Conservation (phyloP, 2,888 invertebrate genomes). For the Erpobdella octoculata region DNA sequence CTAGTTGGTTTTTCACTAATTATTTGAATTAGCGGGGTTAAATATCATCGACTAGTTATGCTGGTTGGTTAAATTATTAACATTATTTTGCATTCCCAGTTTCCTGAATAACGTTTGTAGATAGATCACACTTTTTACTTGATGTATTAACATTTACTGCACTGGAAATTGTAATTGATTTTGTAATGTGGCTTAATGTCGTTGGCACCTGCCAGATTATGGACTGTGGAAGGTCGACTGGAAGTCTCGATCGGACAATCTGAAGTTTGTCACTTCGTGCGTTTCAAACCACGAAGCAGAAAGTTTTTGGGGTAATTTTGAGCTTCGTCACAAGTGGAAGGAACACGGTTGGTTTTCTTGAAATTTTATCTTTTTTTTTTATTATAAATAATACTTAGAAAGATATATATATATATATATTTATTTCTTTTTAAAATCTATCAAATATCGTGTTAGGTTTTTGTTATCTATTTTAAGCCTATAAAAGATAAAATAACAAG, state of each 20-base stretch:
- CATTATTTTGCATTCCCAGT: too few species aligned
- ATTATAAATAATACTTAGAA: too few species aligned
- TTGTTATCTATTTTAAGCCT: too few species aligned
- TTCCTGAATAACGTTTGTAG: not conserved
- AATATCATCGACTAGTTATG: not conserved
- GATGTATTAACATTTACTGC: not conserved
- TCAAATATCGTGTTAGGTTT: too few species aligned
- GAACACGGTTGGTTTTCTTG: conserved; percentile 1
- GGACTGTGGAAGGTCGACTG: conserved; percentile 7
- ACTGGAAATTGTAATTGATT: not conserved
- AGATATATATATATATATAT: too few species aligned
- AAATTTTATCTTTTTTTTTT: too few species aligned
- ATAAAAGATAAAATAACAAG: too few species aligned
- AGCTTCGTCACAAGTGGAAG: not conserved
- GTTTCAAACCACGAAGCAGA: not conserved
- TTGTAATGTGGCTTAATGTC: too few species aligned
- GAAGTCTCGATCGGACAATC: not conserved
- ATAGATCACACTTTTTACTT: not conserved
- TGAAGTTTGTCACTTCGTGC: not conserved
- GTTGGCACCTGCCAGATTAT: conserved; percentile 13
- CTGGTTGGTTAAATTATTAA: not conserved
- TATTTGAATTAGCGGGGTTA: too few species aligned
- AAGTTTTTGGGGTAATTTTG: conserved; percentile 5
- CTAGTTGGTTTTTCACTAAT: not conserved
- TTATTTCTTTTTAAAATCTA: too few species aligned